Conservation (phyloP, 2,888 invertebrate genomes). For the Drosophila multiciliata region DNA sequence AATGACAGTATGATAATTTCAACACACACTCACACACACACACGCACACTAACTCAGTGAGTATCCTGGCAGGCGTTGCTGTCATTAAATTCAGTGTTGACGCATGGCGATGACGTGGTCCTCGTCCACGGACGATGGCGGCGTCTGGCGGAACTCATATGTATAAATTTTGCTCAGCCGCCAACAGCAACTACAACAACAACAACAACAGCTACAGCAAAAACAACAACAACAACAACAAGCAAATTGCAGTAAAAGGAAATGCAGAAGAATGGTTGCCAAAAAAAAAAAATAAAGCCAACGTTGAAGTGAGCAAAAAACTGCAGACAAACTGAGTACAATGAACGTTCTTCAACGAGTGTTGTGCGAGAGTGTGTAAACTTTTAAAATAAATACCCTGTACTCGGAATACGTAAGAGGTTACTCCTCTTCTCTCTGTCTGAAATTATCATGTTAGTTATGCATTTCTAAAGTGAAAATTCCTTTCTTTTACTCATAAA, state of each 20-base stretch:
- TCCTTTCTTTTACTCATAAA: no score
- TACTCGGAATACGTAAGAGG: background rate
- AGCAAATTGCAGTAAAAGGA: constrained; percentile 54
- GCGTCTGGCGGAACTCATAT: constrained; percentile 39
- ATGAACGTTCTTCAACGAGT: constrained; percentile 4
- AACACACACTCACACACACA: constrained; percentile 4
- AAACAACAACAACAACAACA: constrained; percentile 24
- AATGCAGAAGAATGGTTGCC: constrained; percentile 60
- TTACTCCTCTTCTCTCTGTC: background rate
- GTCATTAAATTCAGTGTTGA: constrained; percentile 71
- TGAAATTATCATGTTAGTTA: background rate
- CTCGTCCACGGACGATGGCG: constrained; percentile 14
- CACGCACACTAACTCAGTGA: constrained; percentile 24
- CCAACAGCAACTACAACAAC: constrained; percentile 17
- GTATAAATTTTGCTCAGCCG: constrained; percentile 57
- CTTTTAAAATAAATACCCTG: constrained; percentile 24
- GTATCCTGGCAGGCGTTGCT: constrained; percentile 19
- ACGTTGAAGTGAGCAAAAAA: constrained; percentile 13
- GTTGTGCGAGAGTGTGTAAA: background rate
- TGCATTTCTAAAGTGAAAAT: background rate
- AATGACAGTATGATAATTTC: constrained; percentile 30
- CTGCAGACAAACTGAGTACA: constrained; percentile 41
- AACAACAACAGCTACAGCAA: constrained; percentile 19
- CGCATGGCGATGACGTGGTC: constrained; percentile 48
- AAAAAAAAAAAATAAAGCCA: constrained; percentile 34